Base-by-base conservation (phyloP, 2,888 invertebrate species). In the Tubiluchus corallicola region DNA sequence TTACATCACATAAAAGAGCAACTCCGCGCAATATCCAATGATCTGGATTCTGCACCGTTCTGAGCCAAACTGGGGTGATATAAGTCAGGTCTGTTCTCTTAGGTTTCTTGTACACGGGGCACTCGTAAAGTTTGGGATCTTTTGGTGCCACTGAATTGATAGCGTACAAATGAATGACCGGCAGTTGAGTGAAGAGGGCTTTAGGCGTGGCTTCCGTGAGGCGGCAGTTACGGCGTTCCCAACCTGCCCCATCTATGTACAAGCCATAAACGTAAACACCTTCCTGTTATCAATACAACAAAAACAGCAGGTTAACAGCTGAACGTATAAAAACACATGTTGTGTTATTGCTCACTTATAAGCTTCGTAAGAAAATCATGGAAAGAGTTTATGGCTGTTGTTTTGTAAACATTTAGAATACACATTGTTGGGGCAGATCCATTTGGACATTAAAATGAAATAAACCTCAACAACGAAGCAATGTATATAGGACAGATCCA, bases 1-100 rank as follows among this genome's bases (percentile, higher is more conserved):
- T 29, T 9, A 88, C 92, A 68, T 94, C 94, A 66, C 92, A 94
- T 44, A 94, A 72, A 13, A 94, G 68, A 0, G 88, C 94, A n/a
- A 94, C 92, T 3, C 92, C 92, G 52, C 94, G 71, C 43, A 94
- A 67, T 1, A 87, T 82, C 94, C 94, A 94, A 64, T 92, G 92
- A 46, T 85, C 74, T 2, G 92, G 81, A 62, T 60, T 59, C 51
- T 64, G 60, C 52, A 29, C 29, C 29, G 29, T 29, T 13, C 40
- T 37, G 15, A 74, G 59, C 76, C 77, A 79, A n/a, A 82, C 61
- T 0, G 78, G 74, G 1, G 79, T 77, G 52, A 87, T 78, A 57
- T 79, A 81, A 43, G 81, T 82, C 44, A 82, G 66, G 51, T 79
- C 84, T 0, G 85, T 87, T 52, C 88, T 75, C 49, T 71, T 69